Base-by-base conservation (phyloP, 2,113 vertebrate species). In the Oxyruncus cristatus region DNA sequence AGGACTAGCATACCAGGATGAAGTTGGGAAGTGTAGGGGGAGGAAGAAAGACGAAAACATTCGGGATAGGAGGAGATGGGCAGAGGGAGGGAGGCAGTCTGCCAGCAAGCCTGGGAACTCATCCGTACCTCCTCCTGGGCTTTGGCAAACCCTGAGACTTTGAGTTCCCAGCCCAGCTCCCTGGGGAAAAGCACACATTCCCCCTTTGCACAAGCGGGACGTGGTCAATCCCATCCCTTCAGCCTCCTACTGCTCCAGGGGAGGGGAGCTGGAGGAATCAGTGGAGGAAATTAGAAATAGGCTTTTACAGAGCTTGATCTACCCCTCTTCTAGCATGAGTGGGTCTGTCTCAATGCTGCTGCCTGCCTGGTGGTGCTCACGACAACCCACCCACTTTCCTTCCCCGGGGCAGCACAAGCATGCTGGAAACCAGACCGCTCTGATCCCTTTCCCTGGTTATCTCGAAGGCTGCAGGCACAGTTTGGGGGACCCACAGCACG, bases 101-200 rank as follows among this genome's bases (percentile, higher is more conserved):
- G 6, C 70, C 91, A 94, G 15, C 63, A 81, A 89, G 92, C 96
- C 86, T 95, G 93, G 92, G 88, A 95, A 97, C 37, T 72, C 56
- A 78, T 92, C 80, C 4, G 41, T 92, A 37, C 91, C 95, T 93
- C 94, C 92, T 92, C 83, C 88, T 87, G 88, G 96, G 91, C 76
- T 94, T 90, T 92, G 91, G 95, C 91, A 95, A 95, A 75, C 53
- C 70, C 66, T 1, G 2, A 91, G 80, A 70, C 73, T 89, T 72
- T 67, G 70, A 87, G 80, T 92, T 96, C 86, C 84, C 44, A 28
- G 73, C 50, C 50, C 67, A 74, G 59, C 46, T 86, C 92, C 85
- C 17, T 0, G 22, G 61, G 65, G 88, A 58, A 66, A 83, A 85
- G 46, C 42, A 63, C 49, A 44, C 63, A 39, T 33, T 65, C 62